phyloP scores from a whole-genome alignment of 2,888 invertebrate species.

The Acronicta alni region DNA sequence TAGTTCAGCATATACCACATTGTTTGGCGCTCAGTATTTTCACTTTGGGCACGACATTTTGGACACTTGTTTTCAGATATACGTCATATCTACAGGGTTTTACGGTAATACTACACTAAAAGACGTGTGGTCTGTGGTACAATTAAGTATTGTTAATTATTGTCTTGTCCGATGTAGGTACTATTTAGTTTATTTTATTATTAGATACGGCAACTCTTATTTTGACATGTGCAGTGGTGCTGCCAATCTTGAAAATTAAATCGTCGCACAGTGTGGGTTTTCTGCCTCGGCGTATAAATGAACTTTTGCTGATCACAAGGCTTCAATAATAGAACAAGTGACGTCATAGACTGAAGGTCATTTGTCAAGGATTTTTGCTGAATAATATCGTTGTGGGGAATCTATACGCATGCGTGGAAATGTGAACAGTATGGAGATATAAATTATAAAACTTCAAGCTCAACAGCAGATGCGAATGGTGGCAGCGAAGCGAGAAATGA shows the following conservation, averaged over 20 bases:
- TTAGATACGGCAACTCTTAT: too few species aligned
- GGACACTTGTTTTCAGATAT: too few species aligned
- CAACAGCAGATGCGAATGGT: conserved; percentile 42
- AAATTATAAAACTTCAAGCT: conserved; percentile 48
- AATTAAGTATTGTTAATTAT: too few species aligned
- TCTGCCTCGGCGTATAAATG: conserved; percentile 16
- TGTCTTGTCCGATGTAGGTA: too few species aligned
- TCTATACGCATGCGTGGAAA: conserved; percentile 48
- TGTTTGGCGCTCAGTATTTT: too few species aligned
- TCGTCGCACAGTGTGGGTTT: conserved; percentile 39
- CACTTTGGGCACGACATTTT: too few species aligned
- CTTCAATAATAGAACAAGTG: conserved; percentile 9
- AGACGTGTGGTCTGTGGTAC: too few species aligned
- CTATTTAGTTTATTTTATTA: too few species aligned
- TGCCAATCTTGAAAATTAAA: not conserved
- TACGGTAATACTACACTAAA: too few species aligned
- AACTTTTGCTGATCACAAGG: conserved; percentile 23
- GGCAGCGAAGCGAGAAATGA: conserved; percentile 51
- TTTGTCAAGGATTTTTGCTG: conserved; percentile 50
- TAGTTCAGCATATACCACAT: too few species aligned
- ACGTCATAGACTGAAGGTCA: conserved; percentile 45
- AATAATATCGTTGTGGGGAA: conserved; percentile 43
- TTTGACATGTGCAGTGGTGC: too few species aligned
- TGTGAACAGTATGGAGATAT: conserved; percentile 36
- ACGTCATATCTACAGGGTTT: too few species aligned